A percentile compares a stretch with the other conserved stretches of the same genome.
Conservation (phyloP, 2,888 invertebrate genomes). For the Portevinia maculata region DNA sequence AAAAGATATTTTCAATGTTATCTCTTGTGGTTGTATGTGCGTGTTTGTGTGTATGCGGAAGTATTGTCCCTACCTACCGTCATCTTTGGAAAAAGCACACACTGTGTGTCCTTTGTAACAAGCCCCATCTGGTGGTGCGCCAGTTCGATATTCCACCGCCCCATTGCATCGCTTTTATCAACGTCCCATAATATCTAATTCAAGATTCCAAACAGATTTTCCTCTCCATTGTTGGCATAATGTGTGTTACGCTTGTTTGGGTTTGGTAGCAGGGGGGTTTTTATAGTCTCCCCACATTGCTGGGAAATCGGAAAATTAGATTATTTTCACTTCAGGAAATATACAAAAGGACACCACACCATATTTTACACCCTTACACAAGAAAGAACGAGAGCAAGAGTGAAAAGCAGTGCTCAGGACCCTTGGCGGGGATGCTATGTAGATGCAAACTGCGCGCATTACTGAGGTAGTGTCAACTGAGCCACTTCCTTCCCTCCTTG, state of each 20-base stretch:
- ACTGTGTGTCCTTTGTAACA: slow-evolving; percentile 59
- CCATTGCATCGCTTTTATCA: slow-evolving; percentile 56
- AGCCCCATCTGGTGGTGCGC: slow-evolving; percentile 57
- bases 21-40: slow-evolving; percentile 21
- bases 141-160: not conserved
- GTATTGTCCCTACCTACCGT: slow-evolving; percentile 19
- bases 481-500: slow-evolving; percentile 62
- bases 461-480: slow-evolving; percentile 48
- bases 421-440: not conserved
- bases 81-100: slow-evolving; percentile 39
- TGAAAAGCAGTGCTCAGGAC: too few relatives aligned
- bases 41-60: slow-evolving; percentile 17
- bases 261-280: slow-evolving; percentile 31
- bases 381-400: not conserved
- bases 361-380: not conserved
- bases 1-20: slow-evolving; percentile 71
- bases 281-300: slow-evolving; percentile 38
- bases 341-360: slow-evolving; percentile 47
- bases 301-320: slow-evolving; percentile 75
- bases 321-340: slow-evolving; percentile 76
- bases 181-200: slow-evolving; percentile 75
- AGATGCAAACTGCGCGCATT: slow-evolving; percentile 12
- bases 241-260: slow-evolving; percentile 31
- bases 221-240: slow-evolving; percentile 71
- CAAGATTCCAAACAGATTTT: slow-evolving; percentile 76